phyloP scores from a whole-genome alignment of 2,113 vertebrate genomes.

The Caranx melampygus region DNA sequence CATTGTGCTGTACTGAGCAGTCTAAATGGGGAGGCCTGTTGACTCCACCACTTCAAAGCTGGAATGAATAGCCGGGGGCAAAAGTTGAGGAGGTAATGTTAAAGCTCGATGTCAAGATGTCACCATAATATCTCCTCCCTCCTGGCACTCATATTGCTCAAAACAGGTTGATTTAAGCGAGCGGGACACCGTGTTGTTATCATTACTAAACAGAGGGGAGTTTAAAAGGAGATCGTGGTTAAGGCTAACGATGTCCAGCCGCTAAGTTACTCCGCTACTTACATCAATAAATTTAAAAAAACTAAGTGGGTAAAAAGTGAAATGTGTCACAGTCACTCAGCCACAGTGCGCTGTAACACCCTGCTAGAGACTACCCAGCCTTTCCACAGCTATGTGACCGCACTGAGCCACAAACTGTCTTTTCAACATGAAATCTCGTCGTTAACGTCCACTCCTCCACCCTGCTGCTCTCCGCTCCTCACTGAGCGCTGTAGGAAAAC shows the following conservation, averaged over 20 bases:
- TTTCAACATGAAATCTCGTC: conserved; percentile 40
- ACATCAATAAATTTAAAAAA: neutral
- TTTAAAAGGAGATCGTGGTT: conserved; percentile 31
- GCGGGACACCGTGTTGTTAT: neutral
- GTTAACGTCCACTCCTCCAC: conserved; percentile 53
- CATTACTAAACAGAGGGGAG: neutral
- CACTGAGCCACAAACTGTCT: conserved; percentile 7
- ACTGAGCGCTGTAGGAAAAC: neutral
- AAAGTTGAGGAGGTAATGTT: conserved; percentile 56
- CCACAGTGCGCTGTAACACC: neutral
- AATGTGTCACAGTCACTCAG: neutral
- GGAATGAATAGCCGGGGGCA: conserved; percentile 69
- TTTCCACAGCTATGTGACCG: neutral
- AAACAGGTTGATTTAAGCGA: neutral
- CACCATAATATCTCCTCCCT: conserved; percentile 44
- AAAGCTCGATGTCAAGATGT: conserved; percentile 52
- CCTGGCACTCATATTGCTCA: neutral
- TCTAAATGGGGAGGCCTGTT: conserved; percentile 70
- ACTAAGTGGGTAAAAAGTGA: neutral
- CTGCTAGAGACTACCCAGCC: fast-evolving
- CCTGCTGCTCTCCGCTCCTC: conserved; percentile 45
- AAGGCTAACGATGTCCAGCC: conserved; percentile 54
- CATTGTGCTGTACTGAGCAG: conserved; percentile 40
- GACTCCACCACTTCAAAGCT: conserved; percentile 69
- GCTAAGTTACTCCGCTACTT: conserved; percentile 32